These are phyloP conservation scores for Mycetomoellerius zeteki DNA, from an alignment of 1,140 invertebrate genomes.

Conservation along the genomic window DNA sequence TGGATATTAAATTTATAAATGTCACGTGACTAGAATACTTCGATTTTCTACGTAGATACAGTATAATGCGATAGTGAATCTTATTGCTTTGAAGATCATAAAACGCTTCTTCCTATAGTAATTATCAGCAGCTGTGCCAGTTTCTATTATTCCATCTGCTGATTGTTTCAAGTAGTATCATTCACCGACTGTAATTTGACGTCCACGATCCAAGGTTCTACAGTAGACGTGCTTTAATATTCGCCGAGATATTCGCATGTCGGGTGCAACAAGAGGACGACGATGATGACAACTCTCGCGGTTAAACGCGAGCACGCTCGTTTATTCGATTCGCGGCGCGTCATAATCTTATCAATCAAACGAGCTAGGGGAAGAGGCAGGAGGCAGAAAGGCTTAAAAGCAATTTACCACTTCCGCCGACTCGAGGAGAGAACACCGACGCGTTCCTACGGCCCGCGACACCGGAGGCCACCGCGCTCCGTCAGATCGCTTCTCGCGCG, in stretches of 20 bases:
- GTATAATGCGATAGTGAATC: neutral
- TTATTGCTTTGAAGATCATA: neutral
- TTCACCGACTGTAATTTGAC: neutral
- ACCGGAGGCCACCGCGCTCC: constrained; percentile 49
- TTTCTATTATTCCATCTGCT: neutral
- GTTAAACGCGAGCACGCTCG: constrained; percentile 19
- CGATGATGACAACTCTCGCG: neutral
- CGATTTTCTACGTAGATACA: neutral
- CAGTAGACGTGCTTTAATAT: constrained; percentile 40
- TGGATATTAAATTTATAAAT: constrained; percentile 1
- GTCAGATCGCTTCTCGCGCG: constrained; percentile 35
- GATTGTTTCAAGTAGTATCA: constrained; percentile 10
- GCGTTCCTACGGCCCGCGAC: constrained; percentile 1
- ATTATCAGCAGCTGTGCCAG: neutral
- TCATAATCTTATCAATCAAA: constrained; percentile 64
- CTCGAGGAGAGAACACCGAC: constrained; percentile 34
- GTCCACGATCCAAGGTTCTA: neutral
- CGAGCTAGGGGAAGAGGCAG: neutral
- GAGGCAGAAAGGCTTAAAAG: constrained; percentile 55
- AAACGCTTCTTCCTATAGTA: neutral
- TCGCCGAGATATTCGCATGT: neutral
- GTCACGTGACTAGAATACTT: neutral
- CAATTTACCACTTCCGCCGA: constrained; percentile 55
- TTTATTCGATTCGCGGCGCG: constrained; percentile 60
- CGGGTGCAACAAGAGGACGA: neutral